These are phyloP conservation scores for Hydractinia echinata DNA, from an alignment of 30 jellyfish, hydroid and myxozoan species.

Conservation along the genomic window DNA sequence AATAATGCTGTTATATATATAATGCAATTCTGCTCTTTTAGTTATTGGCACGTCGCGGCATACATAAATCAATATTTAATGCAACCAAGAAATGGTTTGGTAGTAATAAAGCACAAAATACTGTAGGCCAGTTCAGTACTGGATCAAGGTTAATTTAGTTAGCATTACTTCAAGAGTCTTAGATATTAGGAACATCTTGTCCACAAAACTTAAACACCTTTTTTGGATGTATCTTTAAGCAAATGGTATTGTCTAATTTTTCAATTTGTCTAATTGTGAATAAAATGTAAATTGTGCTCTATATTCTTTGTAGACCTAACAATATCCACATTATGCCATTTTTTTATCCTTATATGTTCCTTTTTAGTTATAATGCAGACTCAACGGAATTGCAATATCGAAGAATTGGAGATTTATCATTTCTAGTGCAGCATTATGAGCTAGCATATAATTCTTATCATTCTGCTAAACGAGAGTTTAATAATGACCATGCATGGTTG, in stretches of 20 bases:
- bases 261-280: too few relatives aligned
- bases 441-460: slow-evolving; percentile 87
- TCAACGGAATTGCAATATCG: slow-evolving; percentile 84
- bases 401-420: slow-evolving; percentile 88
- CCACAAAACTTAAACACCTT: too few relatives aligned
- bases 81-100: slow-evolving; percentile 98
- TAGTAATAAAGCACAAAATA: slow-evolving; percentile 54
- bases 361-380: slow-evolving; percentile 71
- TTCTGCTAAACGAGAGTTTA: slow-evolving; percentile 90
- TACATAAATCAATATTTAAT: slow-evolving; percentile 77
- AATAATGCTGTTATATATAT: neutral
- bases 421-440: slow-evolving; percentile 88
- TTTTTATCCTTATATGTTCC: neutral
- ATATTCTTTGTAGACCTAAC: too few relatives aligned
- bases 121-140: neutral
- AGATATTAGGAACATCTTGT: too few relatives aligned
- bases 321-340: neutral
- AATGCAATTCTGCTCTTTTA: neutral
- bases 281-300: too few relatives aligned
- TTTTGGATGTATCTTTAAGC: too few relatives aligned
- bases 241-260: too few relatives aligned
- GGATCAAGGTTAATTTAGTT: too few relatives aligned
- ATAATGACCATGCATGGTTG: slow-evolving; percentile 95
- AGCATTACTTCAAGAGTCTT: too few relatives aligned
- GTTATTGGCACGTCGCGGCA: slow-evolving; percentile 78